These are phyloP conservation scores for Aphaenogaster ashmeadi DNA, from an alignment of 1,140 invertebrate species.

Conservation along the genomic window DNA sequence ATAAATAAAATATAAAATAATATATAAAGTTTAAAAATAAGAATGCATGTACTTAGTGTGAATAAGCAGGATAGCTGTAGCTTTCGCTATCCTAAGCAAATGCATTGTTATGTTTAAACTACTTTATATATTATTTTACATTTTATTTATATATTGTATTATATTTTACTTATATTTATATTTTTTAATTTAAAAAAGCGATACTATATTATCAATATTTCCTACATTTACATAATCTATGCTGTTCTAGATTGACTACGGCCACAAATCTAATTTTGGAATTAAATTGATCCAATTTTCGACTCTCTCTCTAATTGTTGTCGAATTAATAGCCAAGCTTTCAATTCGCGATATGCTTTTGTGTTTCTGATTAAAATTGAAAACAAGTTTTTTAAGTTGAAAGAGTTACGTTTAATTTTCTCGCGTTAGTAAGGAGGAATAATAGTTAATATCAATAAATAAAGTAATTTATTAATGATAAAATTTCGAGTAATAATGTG, in stretches of 20 bases:
- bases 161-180: background rate
- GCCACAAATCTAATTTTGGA: background rate
- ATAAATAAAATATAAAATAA: no score
- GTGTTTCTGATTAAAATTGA: background rate
- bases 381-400: background rate
- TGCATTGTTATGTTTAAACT: background rate
- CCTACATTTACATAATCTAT: conserved; percentile 16
- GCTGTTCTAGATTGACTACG: background rate
- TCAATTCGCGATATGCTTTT: background rate
- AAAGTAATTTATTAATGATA: background rate
- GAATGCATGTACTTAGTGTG: background rate
- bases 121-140: no score
- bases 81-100: background rate
- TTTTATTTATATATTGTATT: no score
- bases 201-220: background rate
- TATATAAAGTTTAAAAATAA: no score
- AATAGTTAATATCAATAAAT: background rate
- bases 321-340: conserved; percentile 3
- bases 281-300: conserved; percentile 38
- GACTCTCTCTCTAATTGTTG: conserved; percentile 28
- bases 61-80: background rate
- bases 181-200: background rate
- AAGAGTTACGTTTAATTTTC: background rate
- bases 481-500: conserved; percentile 2
- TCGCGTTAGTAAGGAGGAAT: background rate